Evolutionary conservation across 2,113 vertebrate genomes (phyloP), one percentile per base, ranked within the genome.

Genomic region (Spheniscus mendiculus): DNA sequence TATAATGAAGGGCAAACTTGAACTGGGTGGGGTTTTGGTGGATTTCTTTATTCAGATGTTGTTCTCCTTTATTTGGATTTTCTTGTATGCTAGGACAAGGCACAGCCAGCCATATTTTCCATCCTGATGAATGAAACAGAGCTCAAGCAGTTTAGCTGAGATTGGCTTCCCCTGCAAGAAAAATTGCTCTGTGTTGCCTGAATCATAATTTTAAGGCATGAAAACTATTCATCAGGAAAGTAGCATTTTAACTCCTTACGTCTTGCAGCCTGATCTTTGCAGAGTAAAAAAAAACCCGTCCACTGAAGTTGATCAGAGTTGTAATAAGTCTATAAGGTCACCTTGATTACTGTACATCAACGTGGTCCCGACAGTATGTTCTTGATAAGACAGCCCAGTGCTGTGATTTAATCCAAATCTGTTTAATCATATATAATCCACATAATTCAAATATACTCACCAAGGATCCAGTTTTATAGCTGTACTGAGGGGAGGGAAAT

Each of bases 401-500:
- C 81, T 7, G 19, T 62, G 81, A 91, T 87, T 93, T 96, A 95
- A 96, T 96, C 94, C 95, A 96, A 95, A 96, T 95, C 91, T 93
- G 55, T 90, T 94, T 94, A 96, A 90, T 96, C 96, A 58, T 52
- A 27, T 63, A 42, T 83, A 93, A 96, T 93, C 91, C 97, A 93
- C 87, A 93, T 25, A 70, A 96, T 87, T 91, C 81, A 91, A 91
- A 96, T 40, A 53, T 49, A 40, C 62, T 85, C 42, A 1, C 90
- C 89, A 78, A 89, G 73, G 83, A 91, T 92, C 83, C 69, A 13
- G 66, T 85, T 85, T 87, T 74, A 70, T 83, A 73, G 87, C 70
- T 47, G 84, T 22, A 6, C 84, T 10, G 49, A 55, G 72, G 58
- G 89, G 30, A 96, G 84, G 84, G 87, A 91, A 93, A 83, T 83